Evolutionary conservation across 2,113 vertebrate genomes (phyloP).

Genomic region (Odobenus rosmarus): DNA sequence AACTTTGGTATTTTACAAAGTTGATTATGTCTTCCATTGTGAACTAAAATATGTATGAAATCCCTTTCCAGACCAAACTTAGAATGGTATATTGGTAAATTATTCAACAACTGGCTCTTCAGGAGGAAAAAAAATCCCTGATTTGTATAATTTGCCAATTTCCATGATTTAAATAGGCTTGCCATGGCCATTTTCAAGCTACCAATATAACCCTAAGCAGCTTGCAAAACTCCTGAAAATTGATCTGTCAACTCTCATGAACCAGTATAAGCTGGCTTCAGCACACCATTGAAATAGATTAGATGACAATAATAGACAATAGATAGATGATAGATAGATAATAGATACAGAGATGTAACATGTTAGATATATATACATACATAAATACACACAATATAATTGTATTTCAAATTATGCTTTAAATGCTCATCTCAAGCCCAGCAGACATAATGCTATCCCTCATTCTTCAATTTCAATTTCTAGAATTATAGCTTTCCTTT

Average conservation of each 20-base stretch:
- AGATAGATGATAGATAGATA: neutral
- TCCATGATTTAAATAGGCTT: neutral
- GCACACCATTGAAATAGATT: neutral
- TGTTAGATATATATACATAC: neutral
- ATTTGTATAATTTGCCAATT: neutral
- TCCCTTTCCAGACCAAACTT: neutral
- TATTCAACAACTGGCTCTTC: neutral
- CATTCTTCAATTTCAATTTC: neutral
- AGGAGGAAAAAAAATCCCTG: neutral
- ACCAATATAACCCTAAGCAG: neutral
- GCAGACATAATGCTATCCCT: neutral
- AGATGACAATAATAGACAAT: neutral
- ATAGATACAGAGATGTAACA: neutral
- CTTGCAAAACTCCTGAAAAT: slow-evolving; percentile 8
- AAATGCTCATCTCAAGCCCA: neutral
- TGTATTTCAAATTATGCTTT: neutral
- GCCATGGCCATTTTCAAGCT: neutral
- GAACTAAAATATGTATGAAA: neutral
- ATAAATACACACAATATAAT: neutral
- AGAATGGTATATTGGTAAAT: neutral
- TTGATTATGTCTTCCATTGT: neutral
- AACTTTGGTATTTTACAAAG: neutral
- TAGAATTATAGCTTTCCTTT: neutral
- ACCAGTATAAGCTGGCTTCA: neutral
- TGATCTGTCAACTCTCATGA: neutral